Evolutionary conservation across 2,113 vertebrate genomes (phyloP).

Genomic region (Corydoras sp.): DNA sequence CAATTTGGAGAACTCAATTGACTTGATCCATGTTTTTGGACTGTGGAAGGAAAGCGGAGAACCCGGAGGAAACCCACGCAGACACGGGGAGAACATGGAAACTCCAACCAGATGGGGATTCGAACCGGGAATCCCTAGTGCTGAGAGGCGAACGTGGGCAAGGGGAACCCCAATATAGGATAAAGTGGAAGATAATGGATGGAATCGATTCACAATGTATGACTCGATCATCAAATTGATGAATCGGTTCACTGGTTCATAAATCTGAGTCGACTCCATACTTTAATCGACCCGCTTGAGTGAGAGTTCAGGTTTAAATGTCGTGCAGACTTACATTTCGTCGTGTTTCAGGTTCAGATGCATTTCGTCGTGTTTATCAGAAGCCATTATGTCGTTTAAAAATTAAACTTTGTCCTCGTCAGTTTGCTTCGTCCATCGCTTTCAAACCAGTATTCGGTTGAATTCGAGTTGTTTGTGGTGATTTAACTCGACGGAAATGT

Average conservation of each 20-base stretch:
- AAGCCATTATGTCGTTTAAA: conserved; percentile 50
- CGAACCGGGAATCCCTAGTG: too few species aligned
- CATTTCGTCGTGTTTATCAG: conserved; percentile 62
- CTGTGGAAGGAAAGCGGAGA: too few species aligned
- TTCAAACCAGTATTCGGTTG: neutral
- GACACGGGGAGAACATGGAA: too few species aligned
- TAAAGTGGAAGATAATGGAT: too few species aligned
- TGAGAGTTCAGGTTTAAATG: neutral
- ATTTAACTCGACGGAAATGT: too few species aligned
- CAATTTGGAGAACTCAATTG: too few species aligned
- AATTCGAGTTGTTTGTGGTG: neutral
- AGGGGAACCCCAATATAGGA: too few species aligned
- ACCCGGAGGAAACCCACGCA: too few species aligned
- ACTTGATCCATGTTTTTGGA: too few species aligned
- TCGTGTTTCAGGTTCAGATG: conserved; percentile 71
- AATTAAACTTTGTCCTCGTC: neutral
- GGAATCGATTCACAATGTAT: too few species aligned
- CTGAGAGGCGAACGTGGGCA: too few species aligned
- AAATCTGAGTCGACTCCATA: neutral
- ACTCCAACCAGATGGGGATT: too few species aligned
- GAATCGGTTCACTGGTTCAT: neutral
- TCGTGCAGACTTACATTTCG: conserved; percentile 72
- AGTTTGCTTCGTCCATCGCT: neutral
- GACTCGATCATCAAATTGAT: neutral
- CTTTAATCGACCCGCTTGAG: neutral